Evolutionary conservation across 1,140 invertebrate species (phyloP), one percentile per base, ranked within the genome.

Genomic region (Amyelois transitella): DNA sequence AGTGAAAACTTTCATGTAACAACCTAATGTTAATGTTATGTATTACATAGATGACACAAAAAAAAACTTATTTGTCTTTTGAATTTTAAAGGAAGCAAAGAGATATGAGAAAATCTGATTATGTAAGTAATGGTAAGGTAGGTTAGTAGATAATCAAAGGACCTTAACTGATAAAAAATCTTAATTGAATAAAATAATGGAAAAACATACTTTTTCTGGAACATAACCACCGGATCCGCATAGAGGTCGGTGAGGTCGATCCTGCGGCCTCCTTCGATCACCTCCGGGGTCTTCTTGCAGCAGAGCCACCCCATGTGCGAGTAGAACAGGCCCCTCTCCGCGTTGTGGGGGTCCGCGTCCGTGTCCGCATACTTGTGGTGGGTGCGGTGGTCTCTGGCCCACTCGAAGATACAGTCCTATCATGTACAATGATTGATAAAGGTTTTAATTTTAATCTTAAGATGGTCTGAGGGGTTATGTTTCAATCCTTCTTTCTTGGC

Each of bases 351-450:
- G 70, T 96, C 95, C 0, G 94, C 94, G 59, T 94, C 89, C 0
- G 95, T 96, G 72, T 96, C 95, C 0, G 93, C 92, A 80, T 91
- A 96, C 75, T 94, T 95, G 82, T 96, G 95, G 79, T 96, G 95
- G 2, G 94, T 93, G 61, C 95, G 89, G 74, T 96, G 95, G 70
- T 96, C 94, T 5, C 91, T 82, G 1, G 90, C 89, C 91, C 91
- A 92, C 58, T 88, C 87, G 48, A 89, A 86, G 20, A 89, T 88
- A 20, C 67, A 79, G 53, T 88, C 85, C 86, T 89, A 60, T 44
- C 2, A 14, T 43, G 19, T 24, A 44, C 1, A 55, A 43, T 44
- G 25, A 10, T 6, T 5, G 22, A 24, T 24, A 5, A 24, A 24
- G 8, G 8, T 24, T 24, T 24, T 24, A 3, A 5, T 3, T 24